Conservation (phyloP, 1,140 invertebrate species). For the Pentalonia nigronervosa region DNA sequence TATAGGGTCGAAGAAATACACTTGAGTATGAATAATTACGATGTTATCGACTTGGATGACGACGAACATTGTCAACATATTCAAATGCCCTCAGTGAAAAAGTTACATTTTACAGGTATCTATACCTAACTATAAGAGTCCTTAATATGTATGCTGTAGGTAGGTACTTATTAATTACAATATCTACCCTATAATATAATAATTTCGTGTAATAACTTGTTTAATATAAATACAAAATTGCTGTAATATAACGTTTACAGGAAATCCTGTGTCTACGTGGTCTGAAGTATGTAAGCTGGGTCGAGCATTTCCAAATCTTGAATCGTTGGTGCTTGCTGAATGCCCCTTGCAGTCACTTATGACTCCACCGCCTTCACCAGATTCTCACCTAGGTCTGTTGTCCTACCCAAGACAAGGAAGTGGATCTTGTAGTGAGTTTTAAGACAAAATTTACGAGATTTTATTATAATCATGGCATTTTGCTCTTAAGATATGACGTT, state of each 20-base stretch:
- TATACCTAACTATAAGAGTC: background rate
- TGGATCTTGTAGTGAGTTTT: constrained; percentile 1
- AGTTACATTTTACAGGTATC: constrained; percentile 78
- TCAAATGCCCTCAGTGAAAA: constrained; percentile 66
- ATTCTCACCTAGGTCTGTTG: constrained; percentile 60
- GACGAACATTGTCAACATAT: constrained; percentile 59
- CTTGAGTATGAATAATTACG: constrained; percentile 86
- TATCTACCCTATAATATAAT: background rate
- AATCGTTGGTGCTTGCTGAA: constrained; percentile 84
- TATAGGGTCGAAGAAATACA: constrained; percentile 83
- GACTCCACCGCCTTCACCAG: constrained; percentile 42
- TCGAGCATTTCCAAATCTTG: constrained; percentile 81
- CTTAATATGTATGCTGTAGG: background rate
- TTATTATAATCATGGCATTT: background rate
- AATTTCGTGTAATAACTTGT: background rate
- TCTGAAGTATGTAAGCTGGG: constrained; percentile 83
- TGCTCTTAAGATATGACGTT: constrained; percentile 55
- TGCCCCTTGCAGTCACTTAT: constrained; percentile 77
- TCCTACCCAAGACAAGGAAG: constrained; percentile 58
- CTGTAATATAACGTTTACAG: constrained; percentile 68
- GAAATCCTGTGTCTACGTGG: constrained; percentile 84
- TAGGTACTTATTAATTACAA: background rate
- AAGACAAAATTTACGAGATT: background rate
- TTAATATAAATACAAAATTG: background rate
- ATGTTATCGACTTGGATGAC: constrained; percentile 72